phyloP scores from a whole-genome alignment of 2,888 invertebrate species.

The Leptura quadrifasciata region DNA sequence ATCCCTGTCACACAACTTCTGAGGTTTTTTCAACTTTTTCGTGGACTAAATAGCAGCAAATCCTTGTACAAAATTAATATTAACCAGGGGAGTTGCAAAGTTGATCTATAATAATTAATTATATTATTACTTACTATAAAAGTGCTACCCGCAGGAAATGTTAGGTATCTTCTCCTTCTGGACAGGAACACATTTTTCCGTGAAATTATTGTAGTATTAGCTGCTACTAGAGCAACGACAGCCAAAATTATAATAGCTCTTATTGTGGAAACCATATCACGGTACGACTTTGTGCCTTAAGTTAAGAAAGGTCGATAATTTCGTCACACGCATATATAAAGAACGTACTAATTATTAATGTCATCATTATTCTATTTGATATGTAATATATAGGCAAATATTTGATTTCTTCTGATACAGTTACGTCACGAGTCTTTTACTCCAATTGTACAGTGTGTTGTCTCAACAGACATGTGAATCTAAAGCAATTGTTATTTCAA shows the following conservation, averaged over 20 bases:
- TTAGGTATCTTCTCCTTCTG: constrained; percentile 28
- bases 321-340: background rate
- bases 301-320: background rate
- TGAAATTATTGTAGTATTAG: constrained; percentile 11
- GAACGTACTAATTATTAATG: background rate
- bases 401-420: constrained; percentile 8
- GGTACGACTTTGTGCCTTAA: background rate
- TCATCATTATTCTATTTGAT: background rate
- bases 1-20: too few species aligned
- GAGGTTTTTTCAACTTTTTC: too few species aligned
- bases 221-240: background rate
- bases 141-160: constrained; percentile 19
- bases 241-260: background rate
- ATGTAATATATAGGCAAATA: constrained; percentile 12
- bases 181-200: constrained; percentile 21
- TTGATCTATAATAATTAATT: background rate
- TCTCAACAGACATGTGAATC: too few species aligned
- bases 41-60: too few species aligned
- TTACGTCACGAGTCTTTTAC: constrained; percentile 15
- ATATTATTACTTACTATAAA: constrained; percentile 30
- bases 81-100: too few species aligned
- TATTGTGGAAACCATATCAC: constrained; percentile 10
- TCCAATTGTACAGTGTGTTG: background rate
- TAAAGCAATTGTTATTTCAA: too few species aligned
- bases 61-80: too few species aligned